Evolutionary conservation across 2,113 vertebrate genomes (phyloP).

Genomic region (Syngnathus floridae): DNA sequence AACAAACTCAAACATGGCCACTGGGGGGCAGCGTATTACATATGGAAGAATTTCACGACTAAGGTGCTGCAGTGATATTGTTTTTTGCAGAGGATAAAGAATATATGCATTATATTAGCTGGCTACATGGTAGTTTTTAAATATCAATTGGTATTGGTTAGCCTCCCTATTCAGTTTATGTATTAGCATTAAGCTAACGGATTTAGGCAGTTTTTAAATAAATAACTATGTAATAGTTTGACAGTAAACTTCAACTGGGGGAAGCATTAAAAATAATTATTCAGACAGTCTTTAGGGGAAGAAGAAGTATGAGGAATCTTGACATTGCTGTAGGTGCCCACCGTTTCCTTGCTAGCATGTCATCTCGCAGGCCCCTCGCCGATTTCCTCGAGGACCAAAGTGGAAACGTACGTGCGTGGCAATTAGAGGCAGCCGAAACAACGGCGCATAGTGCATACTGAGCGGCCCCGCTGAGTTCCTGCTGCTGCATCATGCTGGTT

Average conservation of each 20-base stretch:
- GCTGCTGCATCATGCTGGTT: conserved; percentile 40
- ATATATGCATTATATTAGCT: too few relatives aligned
- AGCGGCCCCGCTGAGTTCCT: conserved; percentile 22
- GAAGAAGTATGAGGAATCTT: too few relatives aligned
- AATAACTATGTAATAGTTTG: neutral
- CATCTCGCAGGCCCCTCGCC: neutral
- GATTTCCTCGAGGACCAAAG: conserved; percentile 3
- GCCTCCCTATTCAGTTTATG: neutral
- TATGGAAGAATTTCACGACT: neutral
- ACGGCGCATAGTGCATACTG: conserved; percentile 21
- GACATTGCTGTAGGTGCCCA: conserved; percentile 4
- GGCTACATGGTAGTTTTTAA: too few relatives aligned
- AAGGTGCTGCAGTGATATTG: neutral
- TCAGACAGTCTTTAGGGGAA: too few relatives aligned
- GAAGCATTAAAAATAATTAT: too few relatives aligned
- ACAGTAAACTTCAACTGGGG: neutral
- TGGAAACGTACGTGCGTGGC: conserved; percentile 1
- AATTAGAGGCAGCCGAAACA: conserved; percentile 4
- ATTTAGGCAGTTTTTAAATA: neutral
- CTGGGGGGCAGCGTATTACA: neutral
- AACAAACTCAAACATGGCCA: neutral
- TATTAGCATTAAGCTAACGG: neutral
- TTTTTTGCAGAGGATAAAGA: too few relatives aligned
- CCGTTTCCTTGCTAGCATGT: conserved; percentile 13
- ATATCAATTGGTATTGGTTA: neutral